phyloP scores from a whole-genome alignment of 1,140 invertebrate genomes.

The Proctacanthus coquilletti region DNA sequence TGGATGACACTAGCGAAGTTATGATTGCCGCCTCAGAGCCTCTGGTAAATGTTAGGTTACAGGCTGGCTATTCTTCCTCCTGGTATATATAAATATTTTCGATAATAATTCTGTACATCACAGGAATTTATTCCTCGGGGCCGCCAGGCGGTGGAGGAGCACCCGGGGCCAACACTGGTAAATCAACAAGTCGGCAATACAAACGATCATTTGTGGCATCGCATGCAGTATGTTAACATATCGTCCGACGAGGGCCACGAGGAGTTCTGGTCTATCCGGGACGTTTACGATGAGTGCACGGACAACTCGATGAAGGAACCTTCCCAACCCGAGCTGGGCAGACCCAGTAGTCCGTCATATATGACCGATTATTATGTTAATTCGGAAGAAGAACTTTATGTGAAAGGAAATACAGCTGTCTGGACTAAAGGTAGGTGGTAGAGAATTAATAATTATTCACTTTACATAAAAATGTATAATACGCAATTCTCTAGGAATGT shows the following conservation, averaged over 20 bases:
- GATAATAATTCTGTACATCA: slow-evolving; percentile 11
- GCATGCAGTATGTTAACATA: slow-evolving; percentile 51
- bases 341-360: slow-evolving; percentile 7
- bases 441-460: background rate
- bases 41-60: slow-evolving; percentile 38
- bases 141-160: slow-evolving; percentile 56
- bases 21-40: slow-evolving; percentile 71
- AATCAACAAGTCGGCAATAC: slow-evolving; percentile 21
- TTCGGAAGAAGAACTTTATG: slow-evolving; percentile 78
- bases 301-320: slow-evolving; percentile 4
- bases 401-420: slow-evolving; percentile 66
- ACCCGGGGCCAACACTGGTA: slow-evolving; percentile 45
- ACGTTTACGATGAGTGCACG: slow-evolving; percentile 27
- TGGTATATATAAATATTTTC: background rate
- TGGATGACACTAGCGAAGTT: slow-evolving; percentile 55
- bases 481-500: slow-evolving; percentile 12
- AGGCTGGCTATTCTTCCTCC: background rate
- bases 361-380: slow-evolving; percentile 26
- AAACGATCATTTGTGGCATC: slow-evolving; percentile 45
- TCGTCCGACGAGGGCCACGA: slow-evolving; percentile 41
- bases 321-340: background rate
- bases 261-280: slow-evolving; percentile 56
- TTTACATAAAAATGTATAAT: background rate
- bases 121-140: slow-evolving; percentile 83
- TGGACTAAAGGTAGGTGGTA: slow-evolving; percentile 51